These are phyloP conservation scores for Neodontobutis hainanensis DNA, from an alignment of 2,113 vertebrate genomes.

Conservation along the genomic window DNA sequence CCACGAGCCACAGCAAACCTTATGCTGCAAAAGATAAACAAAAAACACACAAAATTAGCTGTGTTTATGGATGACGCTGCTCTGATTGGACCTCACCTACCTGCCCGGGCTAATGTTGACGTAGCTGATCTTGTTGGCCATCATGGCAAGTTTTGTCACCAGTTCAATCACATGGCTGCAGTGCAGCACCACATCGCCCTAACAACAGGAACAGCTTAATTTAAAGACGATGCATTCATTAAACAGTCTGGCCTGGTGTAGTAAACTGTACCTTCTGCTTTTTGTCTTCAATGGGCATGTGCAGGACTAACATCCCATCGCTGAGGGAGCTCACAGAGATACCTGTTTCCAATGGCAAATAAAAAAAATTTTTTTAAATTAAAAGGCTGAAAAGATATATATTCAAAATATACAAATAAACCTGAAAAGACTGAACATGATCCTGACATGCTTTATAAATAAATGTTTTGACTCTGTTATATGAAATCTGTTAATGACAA, in stretches of 20 bases:
- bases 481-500: too few relatives aligned
- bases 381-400: too few relatives aligned
- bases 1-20: slow-evolving; percentile 87
- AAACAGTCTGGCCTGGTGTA: background rate
- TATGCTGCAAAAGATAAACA: slow-evolving; percentile 79
- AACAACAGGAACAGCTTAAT: slow-evolving; percentile 25
- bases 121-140: slow-evolving; percentile 83
- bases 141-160: slow-evolving; percentile 89
- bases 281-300: slow-evolving; percentile 88
- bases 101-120: slow-evolving; percentile 95
- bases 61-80: background rate
- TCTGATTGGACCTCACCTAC: slow-evolving; percentile 84
- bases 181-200: slow-evolving; percentile 94
- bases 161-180: slow-evolving; percentile 92
- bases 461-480: too few relatives aligned
- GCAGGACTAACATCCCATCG: slow-evolving; percentile 91
- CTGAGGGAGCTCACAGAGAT: slow-evolving; percentile 94
- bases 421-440: too few relatives aligned
- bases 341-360: slow-evolving; percentile 79
- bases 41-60: slow-evolving; percentile 4
- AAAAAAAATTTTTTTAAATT: background rate
- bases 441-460: too few relatives aligned
- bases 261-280: slow-evolving; percentile 89
- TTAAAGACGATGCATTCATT: slow-evolving; percentile 2
- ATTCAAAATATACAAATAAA: too few relatives aligned